phyloP scores from a whole-genome alignment of 2,888 invertebrate genomes.

The Troglohyphantes excavatus region DNA sequence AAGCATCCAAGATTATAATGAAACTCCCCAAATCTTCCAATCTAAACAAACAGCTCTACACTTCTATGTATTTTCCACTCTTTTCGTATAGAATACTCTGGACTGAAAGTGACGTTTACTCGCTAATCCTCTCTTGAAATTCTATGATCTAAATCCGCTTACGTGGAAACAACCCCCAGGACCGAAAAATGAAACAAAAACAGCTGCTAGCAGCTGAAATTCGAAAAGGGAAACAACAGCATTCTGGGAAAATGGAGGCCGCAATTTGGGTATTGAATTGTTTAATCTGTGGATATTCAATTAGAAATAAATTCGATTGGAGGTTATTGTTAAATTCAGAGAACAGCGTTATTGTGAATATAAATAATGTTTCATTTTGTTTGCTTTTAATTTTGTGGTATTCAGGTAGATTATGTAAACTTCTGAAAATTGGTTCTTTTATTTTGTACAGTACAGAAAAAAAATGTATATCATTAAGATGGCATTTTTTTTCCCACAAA shows the following conservation, averaged over 20 bases:
- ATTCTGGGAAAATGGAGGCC: not conserved
- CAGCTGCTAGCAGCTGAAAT: not conserved
- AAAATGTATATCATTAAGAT: too few relatives aligned
- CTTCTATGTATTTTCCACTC: not conserved
- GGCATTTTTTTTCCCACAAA: too few relatives aligned
- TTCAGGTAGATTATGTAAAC: too few relatives aligned
- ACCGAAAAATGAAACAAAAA: slow-evolving; percentile 6
- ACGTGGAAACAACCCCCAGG: slow-evolving; percentile 46
- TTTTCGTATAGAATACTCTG: not conserved
- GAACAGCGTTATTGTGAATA: too few relatives aligned
- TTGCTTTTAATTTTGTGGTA: too few relatives aligned
- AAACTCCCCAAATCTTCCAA: not conserved
- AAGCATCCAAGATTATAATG: not conserved
- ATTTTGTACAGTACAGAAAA: too few relatives aligned
- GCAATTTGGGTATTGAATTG: not conserved
- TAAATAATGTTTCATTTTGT: too few relatives aligned
- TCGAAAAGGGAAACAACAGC: slow-evolving; percentile 2
- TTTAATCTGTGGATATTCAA: too few relatives aligned
- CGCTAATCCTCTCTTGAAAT: slow-evolving; percentile 52
- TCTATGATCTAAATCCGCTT: slow-evolving; percentile 49
- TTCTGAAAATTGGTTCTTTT: too few relatives aligned
- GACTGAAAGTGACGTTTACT: slow-evolving; percentile 54
- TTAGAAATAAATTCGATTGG: too few relatives aligned
- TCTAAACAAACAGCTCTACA: slow-evolving; percentile 22
- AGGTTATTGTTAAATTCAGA: too few relatives aligned